Evolutionary conservation across 1,140 invertebrate species (phyloP).

Genomic region (Platorchestia sp.): DNA sequence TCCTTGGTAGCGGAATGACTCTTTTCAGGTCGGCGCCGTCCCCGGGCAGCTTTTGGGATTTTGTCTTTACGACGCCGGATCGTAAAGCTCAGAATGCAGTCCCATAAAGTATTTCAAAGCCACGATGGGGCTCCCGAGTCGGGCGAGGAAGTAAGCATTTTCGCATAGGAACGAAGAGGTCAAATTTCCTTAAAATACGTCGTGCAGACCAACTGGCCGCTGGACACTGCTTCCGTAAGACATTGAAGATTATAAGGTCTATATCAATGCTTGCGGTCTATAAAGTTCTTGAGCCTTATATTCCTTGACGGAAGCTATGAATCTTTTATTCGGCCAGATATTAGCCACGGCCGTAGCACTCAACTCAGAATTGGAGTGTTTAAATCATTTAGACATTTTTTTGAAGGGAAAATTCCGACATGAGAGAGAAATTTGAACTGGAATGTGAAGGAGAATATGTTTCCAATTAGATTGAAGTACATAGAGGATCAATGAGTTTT

Average conservation of each 20-base stretch:
- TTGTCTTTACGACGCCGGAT: neutral
- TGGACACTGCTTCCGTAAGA: neutral
- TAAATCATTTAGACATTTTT: neutral
- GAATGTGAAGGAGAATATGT: neutral
- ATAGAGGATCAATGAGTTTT: neutral
- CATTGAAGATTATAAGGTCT: neutral
- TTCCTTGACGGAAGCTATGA: neutral
- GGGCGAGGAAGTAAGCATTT: neutral
- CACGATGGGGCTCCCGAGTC: neutral
- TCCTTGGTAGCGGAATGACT: conserved; percentile 47
- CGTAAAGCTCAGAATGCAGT: neutral
- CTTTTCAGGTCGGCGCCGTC: neutral
- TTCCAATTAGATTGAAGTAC: neutral
- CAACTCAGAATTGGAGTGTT: neutral
- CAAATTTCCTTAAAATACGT: neutral
- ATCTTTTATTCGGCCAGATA: neutral
- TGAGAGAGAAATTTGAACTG: neutral
- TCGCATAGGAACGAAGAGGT: neutral
- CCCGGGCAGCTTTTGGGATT: neutral
- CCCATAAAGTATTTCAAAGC: neutral
- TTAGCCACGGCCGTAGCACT: neutral
- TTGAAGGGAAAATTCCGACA: neutral
- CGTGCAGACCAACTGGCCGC: neutral
- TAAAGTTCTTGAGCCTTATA: conserved; percentile 1
- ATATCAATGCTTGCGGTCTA: neutral